phyloP scores from a whole-genome alignment of 1,140 invertebrate genomes.

The Probaryconus sp. region DNA sequence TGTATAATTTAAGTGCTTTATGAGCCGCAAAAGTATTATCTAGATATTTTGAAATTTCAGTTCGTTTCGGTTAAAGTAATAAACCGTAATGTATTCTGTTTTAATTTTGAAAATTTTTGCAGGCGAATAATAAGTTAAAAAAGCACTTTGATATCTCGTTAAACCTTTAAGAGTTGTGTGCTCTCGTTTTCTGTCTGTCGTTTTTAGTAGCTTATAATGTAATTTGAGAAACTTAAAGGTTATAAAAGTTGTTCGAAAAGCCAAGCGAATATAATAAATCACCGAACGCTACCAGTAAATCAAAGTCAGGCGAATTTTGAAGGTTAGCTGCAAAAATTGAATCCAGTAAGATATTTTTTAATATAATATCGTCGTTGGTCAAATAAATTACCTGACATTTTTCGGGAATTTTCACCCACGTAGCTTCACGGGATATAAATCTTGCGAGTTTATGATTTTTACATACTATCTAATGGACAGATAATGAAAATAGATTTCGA shows the following conservation, averaged over 20 bases:
- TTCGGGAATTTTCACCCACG: slow-evolving; percentile 38
- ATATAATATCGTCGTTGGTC: slow-evolving; percentile 43
- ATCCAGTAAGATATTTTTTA: slow-evolving; percentile 53
- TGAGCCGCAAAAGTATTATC: slow-evolving; percentile 23
- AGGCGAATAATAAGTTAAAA: not conserved
- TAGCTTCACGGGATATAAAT: slow-evolving; percentile 21
- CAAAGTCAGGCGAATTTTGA: slow-evolving; percentile 55
- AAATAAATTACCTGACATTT: slow-evolving; percentile 49
- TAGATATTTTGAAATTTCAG: slow-evolving; percentile 4
- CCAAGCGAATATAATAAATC: slow-evolving; percentile 49
- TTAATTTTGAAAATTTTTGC: slow-evolving; percentile 7
- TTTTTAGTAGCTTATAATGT: slow-evolving; percentile 29
- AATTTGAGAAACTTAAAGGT: slow-evolving; percentile 29
- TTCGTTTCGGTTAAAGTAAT: slow-evolving; percentile 8
- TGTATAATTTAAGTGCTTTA: slow-evolving; percentile 21
- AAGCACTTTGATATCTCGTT: slow-evolving; percentile 28
- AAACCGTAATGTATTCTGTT: slow-evolving; percentile 25
- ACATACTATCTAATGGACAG: slow-evolving; percentile 27
- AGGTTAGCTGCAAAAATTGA: slow-evolving; percentile 47
- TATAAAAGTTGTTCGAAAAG: slow-evolving; percentile 37
- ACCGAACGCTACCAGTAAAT: slow-evolving; percentile 32
- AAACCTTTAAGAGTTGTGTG: slow-evolving; percentile 36
- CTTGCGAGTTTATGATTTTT: slow-evolving; percentile 36
- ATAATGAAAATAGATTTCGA: slow-evolving; percentile 46
- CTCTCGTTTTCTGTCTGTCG: not conserved